These are phyloP conservation scores for Trinorchestia longiramus DNA, from an alignment of 1,140 invertebrate species.

Conservation along the genomic window DNA sequence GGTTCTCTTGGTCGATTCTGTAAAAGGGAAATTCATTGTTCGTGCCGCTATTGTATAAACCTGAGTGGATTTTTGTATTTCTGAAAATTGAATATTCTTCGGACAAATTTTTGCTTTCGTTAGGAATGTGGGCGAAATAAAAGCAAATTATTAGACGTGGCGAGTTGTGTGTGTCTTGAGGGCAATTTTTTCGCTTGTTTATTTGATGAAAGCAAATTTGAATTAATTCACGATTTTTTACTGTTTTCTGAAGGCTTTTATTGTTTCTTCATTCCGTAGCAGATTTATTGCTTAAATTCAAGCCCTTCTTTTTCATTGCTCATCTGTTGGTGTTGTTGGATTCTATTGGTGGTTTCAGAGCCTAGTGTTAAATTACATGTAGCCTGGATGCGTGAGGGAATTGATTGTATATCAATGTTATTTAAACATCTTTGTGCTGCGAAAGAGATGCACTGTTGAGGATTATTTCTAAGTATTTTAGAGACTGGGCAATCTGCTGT, in stretches of 20 bases:
- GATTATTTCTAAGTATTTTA: background rate
- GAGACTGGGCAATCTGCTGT: background rate
- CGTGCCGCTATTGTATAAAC: background rate
- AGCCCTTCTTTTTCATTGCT: too few species aligned
- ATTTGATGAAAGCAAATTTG: background rate
- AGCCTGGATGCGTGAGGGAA: background rate
- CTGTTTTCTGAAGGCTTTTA: background rate
- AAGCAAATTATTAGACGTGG: background rate
- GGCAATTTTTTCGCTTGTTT: too few species aligned
- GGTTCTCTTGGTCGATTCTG: background rate
- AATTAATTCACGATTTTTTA: background rate
- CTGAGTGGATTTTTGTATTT: background rate
- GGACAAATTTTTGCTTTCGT: background rate
- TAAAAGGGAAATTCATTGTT: background rate
- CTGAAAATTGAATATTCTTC: background rate
- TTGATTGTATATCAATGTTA: background rate
- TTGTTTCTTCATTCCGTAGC: background rate
- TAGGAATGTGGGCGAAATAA: background rate
- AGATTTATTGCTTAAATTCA: background rate
- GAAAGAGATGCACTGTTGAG: background rate
- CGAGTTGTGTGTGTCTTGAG: too few species aligned
- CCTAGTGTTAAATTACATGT: background rate
- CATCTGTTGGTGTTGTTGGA: background rate
- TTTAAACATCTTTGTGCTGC: background rate
- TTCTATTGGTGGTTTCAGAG: background rate